Percentiles rank a stretch among this genome's conserved stretches.
Conservation (phyloP, 1,140 invertebrate species). For the Asbolus verrucosus region DNA sequence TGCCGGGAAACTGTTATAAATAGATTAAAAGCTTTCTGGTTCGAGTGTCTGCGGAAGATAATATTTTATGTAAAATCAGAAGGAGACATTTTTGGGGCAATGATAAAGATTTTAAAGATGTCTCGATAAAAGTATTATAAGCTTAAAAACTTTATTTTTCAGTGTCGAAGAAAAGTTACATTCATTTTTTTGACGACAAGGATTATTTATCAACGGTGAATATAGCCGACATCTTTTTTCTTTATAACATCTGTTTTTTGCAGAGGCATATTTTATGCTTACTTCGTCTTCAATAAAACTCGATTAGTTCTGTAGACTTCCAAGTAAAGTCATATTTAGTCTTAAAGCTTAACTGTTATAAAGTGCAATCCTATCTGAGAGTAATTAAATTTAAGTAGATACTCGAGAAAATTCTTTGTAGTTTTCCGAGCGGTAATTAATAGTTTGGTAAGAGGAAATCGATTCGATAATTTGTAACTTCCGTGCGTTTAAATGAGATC, state of each 20-base stretch:
- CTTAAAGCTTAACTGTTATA: slow-evolving; percentile 21
- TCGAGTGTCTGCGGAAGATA: too few species aligned
- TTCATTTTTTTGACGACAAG: slow-evolving; percentile 20
- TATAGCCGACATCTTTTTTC: slow-evolving; percentile 5
- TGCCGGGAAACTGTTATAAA: too few species aligned
- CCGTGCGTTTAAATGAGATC: neutral
- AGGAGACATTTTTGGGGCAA: too few species aligned
- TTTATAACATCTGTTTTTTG: neutral
- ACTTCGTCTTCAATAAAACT: slow-evolving; percentile 20
- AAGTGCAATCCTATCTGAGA: slow-evolving; percentile 16
- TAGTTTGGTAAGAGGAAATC: slow-evolving; percentile 1
- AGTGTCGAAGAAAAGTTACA: slow-evolving; percentile 22
- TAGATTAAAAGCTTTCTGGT: too few species aligned
- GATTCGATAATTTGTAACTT: too few species aligned
- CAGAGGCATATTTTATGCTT: neutral
- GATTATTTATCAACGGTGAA: slow-evolving; percentile 27
- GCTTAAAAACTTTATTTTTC: slow-evolving; percentile 13
- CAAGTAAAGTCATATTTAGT: neutral
- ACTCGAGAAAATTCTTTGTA: slow-evolving; percentile 23
- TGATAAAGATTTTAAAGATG: neutral
- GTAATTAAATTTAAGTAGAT: slow-evolving; percentile 30
- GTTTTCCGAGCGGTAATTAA: slow-evolving; percentile 6
- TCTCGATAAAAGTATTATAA: slow-evolving; percentile 1
- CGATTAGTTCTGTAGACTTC: slow-evolving; percentile 24
- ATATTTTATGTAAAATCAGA: too few species aligned